Evolutionary conservation across 2,797 vertebrate genomes (phyloP).

Genomic region (Propithecus deckenii): DNA sequence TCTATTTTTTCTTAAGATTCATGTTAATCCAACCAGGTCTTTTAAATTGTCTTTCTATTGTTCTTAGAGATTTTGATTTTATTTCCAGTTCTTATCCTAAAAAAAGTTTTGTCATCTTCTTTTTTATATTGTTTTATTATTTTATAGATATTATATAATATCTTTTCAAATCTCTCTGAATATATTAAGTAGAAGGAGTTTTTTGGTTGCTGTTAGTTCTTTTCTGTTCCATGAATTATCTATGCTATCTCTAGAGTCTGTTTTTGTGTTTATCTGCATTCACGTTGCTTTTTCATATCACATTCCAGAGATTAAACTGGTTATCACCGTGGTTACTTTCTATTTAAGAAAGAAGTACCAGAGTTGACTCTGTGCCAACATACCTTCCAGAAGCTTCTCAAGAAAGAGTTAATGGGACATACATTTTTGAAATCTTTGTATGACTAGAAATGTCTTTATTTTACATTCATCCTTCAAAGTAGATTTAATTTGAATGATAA

Average conservation of each 20-base stretch:
- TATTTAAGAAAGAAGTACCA: not conserved
- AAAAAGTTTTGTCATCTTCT: not conserved
- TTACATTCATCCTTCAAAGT: not conserved
- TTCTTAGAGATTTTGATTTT: conserved; percentile 3
- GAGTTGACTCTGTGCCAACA: not conserved
- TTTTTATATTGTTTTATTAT: not conserved
- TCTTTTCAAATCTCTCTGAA: not conserved
- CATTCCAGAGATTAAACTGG: too few relatives aligned
- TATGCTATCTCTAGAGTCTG: not conserved
- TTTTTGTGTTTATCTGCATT: not conserved
- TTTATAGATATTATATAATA: not conserved
- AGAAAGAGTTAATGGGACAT: not conserved
- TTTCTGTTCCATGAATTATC: not conserved
- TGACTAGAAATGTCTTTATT: not conserved
- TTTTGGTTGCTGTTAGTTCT: not conserved
- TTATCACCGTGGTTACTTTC: not conserved
- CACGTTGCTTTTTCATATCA: not conserved
- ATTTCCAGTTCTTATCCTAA: not conserved
- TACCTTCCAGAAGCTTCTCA: not conserved
- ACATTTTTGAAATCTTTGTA: not conserved
- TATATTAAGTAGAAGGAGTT: not conserved
- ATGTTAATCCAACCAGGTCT: not conserved
- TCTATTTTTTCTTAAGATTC: not conserved
- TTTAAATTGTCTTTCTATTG: not conserved
- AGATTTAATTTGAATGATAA: not conserved